Conservation (phyloP, 2,888 invertebrate species). For the Brachypterus glaber region DNA sequence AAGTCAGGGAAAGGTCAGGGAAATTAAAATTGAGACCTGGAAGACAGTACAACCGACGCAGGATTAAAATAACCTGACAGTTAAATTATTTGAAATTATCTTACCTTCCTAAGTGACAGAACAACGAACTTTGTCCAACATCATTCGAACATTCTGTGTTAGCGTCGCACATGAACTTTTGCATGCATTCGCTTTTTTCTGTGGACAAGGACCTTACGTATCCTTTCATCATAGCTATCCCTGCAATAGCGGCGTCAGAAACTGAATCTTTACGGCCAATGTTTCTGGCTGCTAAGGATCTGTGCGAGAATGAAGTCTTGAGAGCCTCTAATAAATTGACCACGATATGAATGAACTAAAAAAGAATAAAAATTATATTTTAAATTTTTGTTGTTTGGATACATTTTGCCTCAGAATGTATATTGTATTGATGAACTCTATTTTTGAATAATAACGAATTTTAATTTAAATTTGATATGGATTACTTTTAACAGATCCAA, state of each 20-base stretch:
- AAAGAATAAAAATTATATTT: conserved; percentile 13
- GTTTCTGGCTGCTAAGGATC: conserved; percentile 74
- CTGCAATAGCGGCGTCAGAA: conserved; percentile 81
- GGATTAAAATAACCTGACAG: too few relatives aligned
- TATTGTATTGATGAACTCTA: too few relatives aligned
- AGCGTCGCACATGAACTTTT: conserved; percentile 83
- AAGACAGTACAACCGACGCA: too few relatives aligned
- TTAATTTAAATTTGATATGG: too few relatives aligned
- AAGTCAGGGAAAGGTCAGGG: too few relatives aligned
- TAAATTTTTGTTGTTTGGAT: too few relatives aligned
- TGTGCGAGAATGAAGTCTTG: conserved; percentile 87
- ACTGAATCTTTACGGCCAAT: conserved; percentile 81
- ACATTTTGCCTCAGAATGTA: conserved; percentile 1
- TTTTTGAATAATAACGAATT: too few relatives aligned
- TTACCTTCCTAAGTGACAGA: conserved; percentile 91
- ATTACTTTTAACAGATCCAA: too few relatives aligned
- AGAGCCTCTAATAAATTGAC: conserved; percentile 83
- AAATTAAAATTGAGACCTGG: too few relatives aligned
- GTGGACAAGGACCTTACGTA: conserved; percentile 73
- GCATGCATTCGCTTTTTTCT: conserved; percentile 71
- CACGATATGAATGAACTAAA: conserved; percentile 85
- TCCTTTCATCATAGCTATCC: conserved; percentile 81
- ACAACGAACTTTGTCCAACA: conserved; percentile 71
- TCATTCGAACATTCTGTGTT: conserved; percentile 78
- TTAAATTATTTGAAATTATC: conserved; percentile 1